Evolutionary conservation across 2,888 invertebrate species (phyloP).

Genomic region (Crossocerus cetratus): DNA sequence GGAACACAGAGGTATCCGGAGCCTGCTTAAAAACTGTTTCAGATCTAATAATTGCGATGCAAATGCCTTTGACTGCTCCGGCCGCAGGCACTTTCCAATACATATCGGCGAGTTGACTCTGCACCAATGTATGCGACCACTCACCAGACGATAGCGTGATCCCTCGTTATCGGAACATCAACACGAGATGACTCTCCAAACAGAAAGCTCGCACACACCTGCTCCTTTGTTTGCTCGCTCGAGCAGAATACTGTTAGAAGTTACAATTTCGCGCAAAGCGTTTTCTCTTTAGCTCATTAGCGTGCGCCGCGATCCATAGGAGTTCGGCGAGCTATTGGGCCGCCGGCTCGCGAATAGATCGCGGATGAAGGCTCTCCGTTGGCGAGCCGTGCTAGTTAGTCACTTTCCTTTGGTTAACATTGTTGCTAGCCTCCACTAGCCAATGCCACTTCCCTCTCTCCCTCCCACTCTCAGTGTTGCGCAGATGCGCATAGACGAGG

Average conservation of each 20-base stretch:
- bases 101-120: too few species aligned
- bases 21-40: too few species aligned
- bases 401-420: too few species aligned
- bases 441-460: too few species aligned
- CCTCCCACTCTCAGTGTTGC: not conserved
- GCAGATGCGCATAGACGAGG: too few species aligned
- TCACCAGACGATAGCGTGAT: conserved; percentile 22
- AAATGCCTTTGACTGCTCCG: too few species aligned
- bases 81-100: too few species aligned
- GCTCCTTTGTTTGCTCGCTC: conserved; percentile 33
- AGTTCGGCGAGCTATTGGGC: not conserved
- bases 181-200: conserved; percentile 42
- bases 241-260: conserved; percentile 5
- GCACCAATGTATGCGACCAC: too few species aligned
- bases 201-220: conserved; percentile 19
- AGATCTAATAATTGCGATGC: too few species aligned
- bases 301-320: not conserved
- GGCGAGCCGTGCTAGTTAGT: too few species aligned
- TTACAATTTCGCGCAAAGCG: conserved; percentile 9
- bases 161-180: conserved; percentile 48
- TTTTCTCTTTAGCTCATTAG: not conserved
- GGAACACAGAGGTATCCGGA: too few species aligned
- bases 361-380: not conserved
- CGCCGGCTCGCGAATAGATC: not conserved
- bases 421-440: too few species aligned